phyloP scores from a whole-genome alignment of 53 echinoderm and acorn worm genomes.

The Actinopyga echinites region DNA sequence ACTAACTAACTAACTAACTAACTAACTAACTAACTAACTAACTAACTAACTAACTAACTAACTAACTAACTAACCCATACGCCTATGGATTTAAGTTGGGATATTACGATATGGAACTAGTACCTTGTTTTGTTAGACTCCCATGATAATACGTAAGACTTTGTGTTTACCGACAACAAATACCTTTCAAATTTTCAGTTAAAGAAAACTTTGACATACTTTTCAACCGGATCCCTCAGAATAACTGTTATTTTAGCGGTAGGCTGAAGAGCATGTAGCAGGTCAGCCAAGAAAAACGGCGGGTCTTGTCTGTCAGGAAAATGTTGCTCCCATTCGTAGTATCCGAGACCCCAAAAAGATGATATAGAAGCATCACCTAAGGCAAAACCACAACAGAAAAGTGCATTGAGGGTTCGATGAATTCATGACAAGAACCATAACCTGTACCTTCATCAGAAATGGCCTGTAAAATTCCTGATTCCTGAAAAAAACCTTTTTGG shows the following conservation, averaged over 20 bases:
- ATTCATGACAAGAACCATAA: neutral
- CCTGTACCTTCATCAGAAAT: neutral
- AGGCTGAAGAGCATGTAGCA: slow-evolving; percentile 25
- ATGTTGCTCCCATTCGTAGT: neutral
- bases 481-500: no score
- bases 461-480: neutral
- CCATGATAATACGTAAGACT: no score
- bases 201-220: neutral
- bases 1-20: no score
- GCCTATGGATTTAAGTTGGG: no score
- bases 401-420: neutral
- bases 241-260: neutral
- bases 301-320: neutral
- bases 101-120: no score
- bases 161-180: no score
- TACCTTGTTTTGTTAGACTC: no score
- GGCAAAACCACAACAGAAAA: neutral
- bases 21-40: no score
- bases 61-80: no score
- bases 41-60: no score
- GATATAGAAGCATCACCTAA: slow-evolving; percentile 12
- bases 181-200: no score
- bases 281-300: neutral
- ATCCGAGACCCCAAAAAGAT: slow-evolving; percentile 6
- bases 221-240: slow-evolving; percentile 17